Evolutionary conservation across 2,888 invertebrate genomes (phyloP).

Genomic region (Choreutis nemorana): DNA sequence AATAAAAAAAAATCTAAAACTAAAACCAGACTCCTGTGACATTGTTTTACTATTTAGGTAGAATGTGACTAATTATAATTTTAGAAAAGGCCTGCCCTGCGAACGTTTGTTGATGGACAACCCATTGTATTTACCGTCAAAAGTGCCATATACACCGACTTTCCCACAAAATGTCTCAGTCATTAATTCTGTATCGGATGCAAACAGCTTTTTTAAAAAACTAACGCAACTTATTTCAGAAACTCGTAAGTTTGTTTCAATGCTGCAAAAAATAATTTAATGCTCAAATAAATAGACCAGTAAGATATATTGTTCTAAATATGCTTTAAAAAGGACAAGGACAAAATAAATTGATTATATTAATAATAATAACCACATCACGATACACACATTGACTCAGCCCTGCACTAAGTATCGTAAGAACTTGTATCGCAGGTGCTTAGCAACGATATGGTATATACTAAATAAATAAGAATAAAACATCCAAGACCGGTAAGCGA

Average conservation of each 20-base stretch:
- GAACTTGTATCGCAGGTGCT: too few species aligned
- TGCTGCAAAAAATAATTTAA: not conserved
- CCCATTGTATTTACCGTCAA: constrained; percentile 30
- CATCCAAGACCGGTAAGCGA: too few species aligned
- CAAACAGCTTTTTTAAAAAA: constrained; percentile 42
- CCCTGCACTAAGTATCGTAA: too few species aligned
- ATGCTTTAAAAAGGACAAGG: too few species aligned
- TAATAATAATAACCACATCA: too few species aligned
- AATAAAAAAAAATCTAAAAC: too few species aligned
- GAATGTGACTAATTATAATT: not conserved
- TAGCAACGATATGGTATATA: too few species aligned
- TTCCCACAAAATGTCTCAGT: constrained; percentile 69
- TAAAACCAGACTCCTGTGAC: too few species aligned
- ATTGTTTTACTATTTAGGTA: too few species aligned
- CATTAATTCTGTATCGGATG: constrained; percentile 69
- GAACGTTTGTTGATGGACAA: constrained; percentile 40
- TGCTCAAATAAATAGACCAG: constrained; percentile 1
- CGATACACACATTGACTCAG: too few species aligned
- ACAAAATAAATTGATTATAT: too few species aligned
- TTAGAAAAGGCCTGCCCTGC: constrained; percentile 31
- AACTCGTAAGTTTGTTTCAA: constrained; percentile 23
- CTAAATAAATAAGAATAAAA: too few species aligned
- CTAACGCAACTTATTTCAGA: constrained; percentile 39
- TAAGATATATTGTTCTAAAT: constrained; percentile 3
- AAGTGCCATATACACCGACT: constrained; percentile 29